A percentile compares a stretch with the other conserved stretches of the same genome.
phyloP scores from a whole-genome alignment of 1,140 invertebrate species.

The Apocrypta bakeri region DNA sequence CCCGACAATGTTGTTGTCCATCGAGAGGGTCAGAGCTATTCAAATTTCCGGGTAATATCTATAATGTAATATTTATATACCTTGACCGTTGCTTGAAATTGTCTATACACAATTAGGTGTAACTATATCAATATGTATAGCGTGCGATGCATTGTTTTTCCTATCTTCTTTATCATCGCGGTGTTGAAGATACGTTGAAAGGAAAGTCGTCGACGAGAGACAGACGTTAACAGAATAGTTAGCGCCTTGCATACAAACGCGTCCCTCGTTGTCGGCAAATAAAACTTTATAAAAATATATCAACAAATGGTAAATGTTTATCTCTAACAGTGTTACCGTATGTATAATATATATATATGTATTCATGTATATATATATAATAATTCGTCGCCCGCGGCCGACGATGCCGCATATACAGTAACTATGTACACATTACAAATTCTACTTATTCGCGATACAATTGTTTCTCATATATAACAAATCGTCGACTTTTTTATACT shows the following conservation, averaged over 20 bases:
- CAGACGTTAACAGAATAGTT: no score
- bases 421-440: slow-evolving; percentile 68
- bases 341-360: slow-evolving; percentile 47
- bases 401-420: slow-evolving; percentile 63
- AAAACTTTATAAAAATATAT: slow-evolving; percentile 74
- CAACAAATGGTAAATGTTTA: slow-evolving; percentile 71
- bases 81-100: slow-evolving; percentile 12
- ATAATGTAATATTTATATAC: neutral
- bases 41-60: neutral
- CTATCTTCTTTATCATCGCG: neutral
- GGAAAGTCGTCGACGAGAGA: slow-evolving; percentile 12
- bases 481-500: neutral
- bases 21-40: neutral
- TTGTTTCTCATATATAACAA: slow-evolving; percentile 40
- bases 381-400: slow-evolving; percentile 61
- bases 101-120: slow-evolving; percentile 24
- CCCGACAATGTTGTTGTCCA: neutral
- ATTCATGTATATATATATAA: slow-evolving; percentile 44
- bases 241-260: neutral
- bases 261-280: slow-evolving; percentile 59
- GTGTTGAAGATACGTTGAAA: slow-evolving; percentile 19
- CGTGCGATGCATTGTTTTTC: slow-evolving; percentile 33
- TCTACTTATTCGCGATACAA: slow-evolving; percentile 24
- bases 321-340: slow-evolving; percentile 68
- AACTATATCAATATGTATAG: slow-evolving; percentile 16